A percentile compares a stretch with the other conserved stretches of the same genome.
phyloP scores from a whole-genome alignment of 2,113 vertebrate genomes.

The Syrrhaptes paradoxus region DNA sequence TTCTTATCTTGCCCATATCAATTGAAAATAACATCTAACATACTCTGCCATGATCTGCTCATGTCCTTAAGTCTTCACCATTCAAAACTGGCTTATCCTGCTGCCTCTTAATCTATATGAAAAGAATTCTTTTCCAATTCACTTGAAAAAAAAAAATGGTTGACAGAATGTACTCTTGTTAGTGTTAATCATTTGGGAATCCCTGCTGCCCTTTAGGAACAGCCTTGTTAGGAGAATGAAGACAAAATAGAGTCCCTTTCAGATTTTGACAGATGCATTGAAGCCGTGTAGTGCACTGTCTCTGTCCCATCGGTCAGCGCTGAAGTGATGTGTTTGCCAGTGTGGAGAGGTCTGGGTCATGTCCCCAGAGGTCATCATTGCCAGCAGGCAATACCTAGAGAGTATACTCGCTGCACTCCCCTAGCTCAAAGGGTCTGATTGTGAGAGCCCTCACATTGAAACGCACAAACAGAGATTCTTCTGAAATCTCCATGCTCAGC shows the following conservation, averaged over 20 bases:
- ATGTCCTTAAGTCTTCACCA: not conserved
- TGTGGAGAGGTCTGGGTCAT: slow-evolving; percentile 32
- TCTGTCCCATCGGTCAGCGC: rapidly evolving
- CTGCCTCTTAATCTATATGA: not conserved
- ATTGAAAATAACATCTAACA: not conserved
- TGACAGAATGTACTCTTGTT: slow-evolving; percentile 18
- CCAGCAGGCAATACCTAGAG: slow-evolving; percentile 55
- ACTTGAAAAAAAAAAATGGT: not conserved
- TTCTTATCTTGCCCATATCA: not conserved
- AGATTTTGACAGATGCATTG: not conserved
- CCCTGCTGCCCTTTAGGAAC: slow-evolving; percentile 5
- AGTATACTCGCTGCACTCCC: not conserved
- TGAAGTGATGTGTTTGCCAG: not conserved
- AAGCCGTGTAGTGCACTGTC: not conserved
- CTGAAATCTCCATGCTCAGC: not conserved
- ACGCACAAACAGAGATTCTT: slow-evolving; percentile 19
- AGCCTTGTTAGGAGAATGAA: not conserved
- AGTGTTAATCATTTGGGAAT: not conserved
- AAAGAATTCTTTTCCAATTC: slow-evolving; percentile 14
- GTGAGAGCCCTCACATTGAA: not conserved
- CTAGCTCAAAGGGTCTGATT: slow-evolving; percentile 47
- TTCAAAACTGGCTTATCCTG: not conserved
- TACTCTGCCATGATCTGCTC: not conserved
- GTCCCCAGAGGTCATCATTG: slow-evolving; percentile 35
- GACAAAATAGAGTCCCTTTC: slow-evolving; percentile 33